Evolutionary conservation across 2,888 invertebrate species (phyloP).

Genomic region (Agrotis ipsilon): DNA sequence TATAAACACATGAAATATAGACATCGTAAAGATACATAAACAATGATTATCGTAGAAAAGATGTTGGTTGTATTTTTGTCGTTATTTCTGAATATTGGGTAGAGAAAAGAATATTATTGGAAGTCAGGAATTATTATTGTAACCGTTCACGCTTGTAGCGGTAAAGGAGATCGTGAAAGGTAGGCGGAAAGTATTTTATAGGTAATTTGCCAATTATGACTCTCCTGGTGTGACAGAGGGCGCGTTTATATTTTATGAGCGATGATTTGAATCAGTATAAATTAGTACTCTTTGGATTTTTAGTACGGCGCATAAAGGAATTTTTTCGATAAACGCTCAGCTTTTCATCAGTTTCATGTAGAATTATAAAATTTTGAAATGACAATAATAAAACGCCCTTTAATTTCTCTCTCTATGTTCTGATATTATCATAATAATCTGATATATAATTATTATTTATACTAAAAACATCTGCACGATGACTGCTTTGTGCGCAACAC

Average conservation of each 20-base stretch:
- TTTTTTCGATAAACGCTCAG: background rate
- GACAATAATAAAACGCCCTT: no score
- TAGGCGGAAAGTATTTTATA: conserved; percentile 22
- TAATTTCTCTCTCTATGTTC: no score
- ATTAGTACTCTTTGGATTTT: background rate
- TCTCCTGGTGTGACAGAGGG: background rate
- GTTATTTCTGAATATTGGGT: conserved; percentile 17
- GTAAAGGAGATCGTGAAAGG: background rate
- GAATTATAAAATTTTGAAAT: background rate
- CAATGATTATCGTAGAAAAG: conserved; percentile 28
- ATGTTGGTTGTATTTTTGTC: conserved; percentile 29
- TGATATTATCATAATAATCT: no score
- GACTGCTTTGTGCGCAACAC: no score
- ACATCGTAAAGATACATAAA: conserved; percentile 56
- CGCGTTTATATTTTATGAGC: conserved; percentile 2
- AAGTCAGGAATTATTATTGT: conserved; percentile 27
- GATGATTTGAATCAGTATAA: background rate
- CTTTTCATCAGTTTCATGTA: background rate
- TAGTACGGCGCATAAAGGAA: background rate
- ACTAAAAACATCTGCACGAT: no score
- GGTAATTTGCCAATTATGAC: conserved; percentile 19
- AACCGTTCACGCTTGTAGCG: conserved; percentile 7
- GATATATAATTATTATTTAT: no score
- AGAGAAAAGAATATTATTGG: conserved; percentile 16
- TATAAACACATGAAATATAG: conserved; percentile 55